Conservation (phyloP, 2,113 vertebrate species). For the Nannospalax galili region DNA sequence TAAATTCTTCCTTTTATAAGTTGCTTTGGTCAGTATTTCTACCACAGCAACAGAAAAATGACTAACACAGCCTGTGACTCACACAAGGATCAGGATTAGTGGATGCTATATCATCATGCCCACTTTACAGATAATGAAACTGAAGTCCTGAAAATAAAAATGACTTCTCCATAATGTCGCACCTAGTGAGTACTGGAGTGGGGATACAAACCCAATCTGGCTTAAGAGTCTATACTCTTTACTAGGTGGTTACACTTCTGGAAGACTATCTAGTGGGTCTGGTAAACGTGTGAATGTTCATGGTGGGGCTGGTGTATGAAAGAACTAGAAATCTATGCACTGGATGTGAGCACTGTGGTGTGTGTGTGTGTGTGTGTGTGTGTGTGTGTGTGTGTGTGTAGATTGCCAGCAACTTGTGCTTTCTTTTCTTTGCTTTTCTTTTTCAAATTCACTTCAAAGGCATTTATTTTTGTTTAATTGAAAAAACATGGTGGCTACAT, state of each 20-base stretch:
- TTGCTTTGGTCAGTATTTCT: too few relatives aligned
- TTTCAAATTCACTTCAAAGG: slow-evolving; percentile 11
- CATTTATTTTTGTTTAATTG: slow-evolving; percentile 9
- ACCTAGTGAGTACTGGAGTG: neutral
- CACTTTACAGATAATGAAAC: neutral
- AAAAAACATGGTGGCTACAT: neutral
- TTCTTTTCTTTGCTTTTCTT: neutral
- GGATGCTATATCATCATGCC: neutral
- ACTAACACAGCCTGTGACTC: neutral
- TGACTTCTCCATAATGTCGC: neutral
- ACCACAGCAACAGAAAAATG: too few relatives aligned
- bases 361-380: neutral
- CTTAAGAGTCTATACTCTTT: neutral
- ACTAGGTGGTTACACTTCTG: too few relatives aligned
- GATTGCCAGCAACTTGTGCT: neutral
- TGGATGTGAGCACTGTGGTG: neutral
- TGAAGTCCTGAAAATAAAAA: neutral
- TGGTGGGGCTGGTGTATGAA: neutral
- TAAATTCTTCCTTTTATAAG: too few relatives aligned
- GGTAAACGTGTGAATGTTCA: neutral
- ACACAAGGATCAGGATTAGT: neutral
- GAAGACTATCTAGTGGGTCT: neutral
- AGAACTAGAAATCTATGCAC: neutral
- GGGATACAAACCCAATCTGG: neutral
- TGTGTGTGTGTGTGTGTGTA: neutral